A percentile compares a stretch with the other conserved stretches of the same genome.
Conservation (phyloP, 2,113 vertebrate species). For the Tetrax tetrax region DNA sequence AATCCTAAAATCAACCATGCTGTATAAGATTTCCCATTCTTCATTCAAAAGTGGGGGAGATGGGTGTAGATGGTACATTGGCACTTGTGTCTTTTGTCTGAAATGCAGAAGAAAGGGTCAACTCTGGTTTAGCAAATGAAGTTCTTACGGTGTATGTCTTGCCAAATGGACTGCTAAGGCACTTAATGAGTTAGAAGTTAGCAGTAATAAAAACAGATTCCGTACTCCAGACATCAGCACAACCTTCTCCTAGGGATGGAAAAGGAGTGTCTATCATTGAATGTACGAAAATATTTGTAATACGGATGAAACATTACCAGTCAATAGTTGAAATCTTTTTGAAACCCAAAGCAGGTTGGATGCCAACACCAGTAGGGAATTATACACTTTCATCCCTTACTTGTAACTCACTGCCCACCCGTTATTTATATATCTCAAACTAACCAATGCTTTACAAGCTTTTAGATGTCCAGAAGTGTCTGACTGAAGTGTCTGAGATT, state of each 20-base stretch:
- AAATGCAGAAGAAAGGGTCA: not conserved
- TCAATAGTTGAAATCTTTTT: not conserved
- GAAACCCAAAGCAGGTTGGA: not conserved
- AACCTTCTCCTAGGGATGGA: not conserved
- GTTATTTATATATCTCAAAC: not conserved
- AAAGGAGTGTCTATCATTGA: not conserved
- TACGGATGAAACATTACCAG: not conserved
- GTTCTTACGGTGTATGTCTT: not conserved
- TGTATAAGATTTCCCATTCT: not conserved
- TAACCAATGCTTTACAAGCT: not conserved
- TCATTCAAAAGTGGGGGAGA: not conserved
- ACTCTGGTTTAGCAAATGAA: not conserved
- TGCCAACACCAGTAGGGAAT: not conserved
- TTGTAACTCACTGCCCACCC: not conserved
- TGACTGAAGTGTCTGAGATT: not conserved
- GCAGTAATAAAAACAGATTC: not conserved
- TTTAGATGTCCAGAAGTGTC: not conserved
- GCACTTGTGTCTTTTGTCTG: not conserved
- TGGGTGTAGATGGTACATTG: not conserved
- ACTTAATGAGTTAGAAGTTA: not conserved
- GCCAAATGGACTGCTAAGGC: not conserved
- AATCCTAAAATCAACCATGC: not conserved
- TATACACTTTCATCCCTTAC: not conserved
- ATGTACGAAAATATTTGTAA: not conserved
- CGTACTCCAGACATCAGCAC: not conserved